Base-by-base conservation (phyloP, 2,888 invertebrate genomes). In the Thalpophila matura region DNA sequence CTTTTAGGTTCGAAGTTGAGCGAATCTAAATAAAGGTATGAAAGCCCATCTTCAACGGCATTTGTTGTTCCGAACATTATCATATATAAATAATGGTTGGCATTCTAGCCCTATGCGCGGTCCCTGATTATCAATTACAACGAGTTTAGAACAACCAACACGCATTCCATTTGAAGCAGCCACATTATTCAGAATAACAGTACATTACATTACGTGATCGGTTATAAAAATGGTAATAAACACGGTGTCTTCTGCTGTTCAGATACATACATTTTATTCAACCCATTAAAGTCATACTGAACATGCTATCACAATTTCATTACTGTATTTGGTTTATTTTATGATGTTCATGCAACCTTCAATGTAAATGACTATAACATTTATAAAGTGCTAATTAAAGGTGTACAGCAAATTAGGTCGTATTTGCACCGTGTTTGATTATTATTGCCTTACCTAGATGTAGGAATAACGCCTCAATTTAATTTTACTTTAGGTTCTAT, bases 211-310 rank as follows among this genome's bases (percentile, higher is more conserved):
- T 62, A 74, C 64, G 55, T 74, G 64, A 71, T 68, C 54, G 56
- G 47, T 58, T 56, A 65, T 77, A 77, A 77, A 65, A 77, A 74
- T 45, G 38, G 62, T 49, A 54, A 72, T 77, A 68, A 71, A 74
- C 55, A 58, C 35, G 22, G 42, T 60, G 47, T 56, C 26, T 43
- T 67, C 38, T 72, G 22, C 35, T 43, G 5, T 16, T 42, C 43
- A 73, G 29, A 66, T 56, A 43, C 35, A 33, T 54, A 46, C 45
- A 38, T 54, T 61, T 49, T 49, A 27, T 47, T 27, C 42, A 51
- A 37, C 12, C 38, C 14, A 49, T 74, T 55, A 63, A 68, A 60
- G 38, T 53, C 22, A 16, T 51, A 64, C 26, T 59, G 10, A 57
- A 66, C 35, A 54, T 59, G 40, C 45, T 45, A 47, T 60, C 56